Evolutionary conservation across 2,113 vertebrate species (phyloP).

Genomic region (Apodemus sylvaticus): DNA sequence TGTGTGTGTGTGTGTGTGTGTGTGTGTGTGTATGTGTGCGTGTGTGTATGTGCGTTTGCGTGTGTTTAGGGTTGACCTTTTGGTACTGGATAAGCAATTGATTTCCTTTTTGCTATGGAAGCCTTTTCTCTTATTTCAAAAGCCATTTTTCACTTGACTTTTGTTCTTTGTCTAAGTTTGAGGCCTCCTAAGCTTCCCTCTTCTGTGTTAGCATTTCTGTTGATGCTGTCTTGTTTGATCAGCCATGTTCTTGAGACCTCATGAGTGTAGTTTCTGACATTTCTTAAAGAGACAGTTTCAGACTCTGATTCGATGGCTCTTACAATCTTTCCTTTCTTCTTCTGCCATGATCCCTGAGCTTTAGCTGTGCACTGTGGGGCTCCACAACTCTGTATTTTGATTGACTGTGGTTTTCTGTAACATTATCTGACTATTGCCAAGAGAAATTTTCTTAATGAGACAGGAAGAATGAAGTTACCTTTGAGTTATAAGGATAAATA

Average conservation of each 20-base stretch:
- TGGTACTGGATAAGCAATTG: neutral
- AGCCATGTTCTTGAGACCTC: neutral
- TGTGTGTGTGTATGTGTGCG: neutral
- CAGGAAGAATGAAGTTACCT: neutral
- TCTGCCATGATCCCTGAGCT: neutral
- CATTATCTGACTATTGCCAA: neutral
- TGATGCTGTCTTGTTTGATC: neutral
- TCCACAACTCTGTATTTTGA: neutral
- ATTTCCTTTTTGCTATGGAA: no score
- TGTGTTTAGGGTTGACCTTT: neutral
- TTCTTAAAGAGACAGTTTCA: neutral
- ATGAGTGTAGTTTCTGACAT: neutral
- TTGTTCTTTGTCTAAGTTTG: neutral
- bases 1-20: no score
- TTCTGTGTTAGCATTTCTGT: neutral
- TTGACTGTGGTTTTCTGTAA: neutral
- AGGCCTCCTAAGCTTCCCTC: neutral
- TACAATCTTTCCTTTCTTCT: neutral
- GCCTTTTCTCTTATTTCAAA: no score
- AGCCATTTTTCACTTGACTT: neutral
- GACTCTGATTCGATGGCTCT: neutral
- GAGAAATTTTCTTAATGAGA: neutral
- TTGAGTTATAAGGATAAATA: neutral
- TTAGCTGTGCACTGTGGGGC: neutral
- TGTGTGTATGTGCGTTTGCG: neutral